Base-by-base conservation (phyloP, 2,888 invertebrate genomes). In the Monoplex corrugatus region DNA sequence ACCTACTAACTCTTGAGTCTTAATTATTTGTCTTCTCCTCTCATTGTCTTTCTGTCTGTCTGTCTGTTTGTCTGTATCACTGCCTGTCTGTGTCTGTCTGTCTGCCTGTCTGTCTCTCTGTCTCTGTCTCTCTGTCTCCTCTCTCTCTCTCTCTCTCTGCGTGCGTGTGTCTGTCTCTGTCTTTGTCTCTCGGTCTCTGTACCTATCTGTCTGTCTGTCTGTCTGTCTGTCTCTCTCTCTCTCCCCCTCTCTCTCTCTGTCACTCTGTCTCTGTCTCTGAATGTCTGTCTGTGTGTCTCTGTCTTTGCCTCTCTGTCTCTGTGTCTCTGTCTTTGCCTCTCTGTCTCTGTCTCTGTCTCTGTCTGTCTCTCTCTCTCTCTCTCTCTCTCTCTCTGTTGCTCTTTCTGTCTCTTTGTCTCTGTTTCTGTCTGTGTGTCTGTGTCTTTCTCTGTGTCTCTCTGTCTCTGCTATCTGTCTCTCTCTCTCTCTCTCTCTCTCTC, bases 101-200 rank as follows among this genome's bases (percentile, higher is more conserved):
- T 50, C 50, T 50, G 10, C 19, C 50, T 50, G 10, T 50, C 50
- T 50, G 10, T 50, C 50, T 50, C 50, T 50, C 50, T 50, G 10
- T 50, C 88, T 82, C 38, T 88, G 82, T 88, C 19, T 88, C 82
- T 80, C 32, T 82, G 80, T 68, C 45, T 50, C 19, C 82, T 87
- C 57, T 82, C 50, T 82, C 16, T 82, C 43, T 82, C 38, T 40
- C 40, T 87, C 23, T 40, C 78, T 75, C n/a, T 87, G 19, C n/a
- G 40, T 75, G 19, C 32, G n/a, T 57, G 8, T 75, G 57, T 63
- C 63, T 57, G 32, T 63, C 63, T 86, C 8, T 57, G 32, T 57
- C 57, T 5, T 28, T 5, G 10, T 50, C 50, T 50, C 50, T 50
- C 50, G 8, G 10, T 50, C 50, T 50, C 50, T 50, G 10, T 50